Conservation (phyloP, 2,113 vertebrate species). For the Protobothrops mucrosquamatus region DNA sequence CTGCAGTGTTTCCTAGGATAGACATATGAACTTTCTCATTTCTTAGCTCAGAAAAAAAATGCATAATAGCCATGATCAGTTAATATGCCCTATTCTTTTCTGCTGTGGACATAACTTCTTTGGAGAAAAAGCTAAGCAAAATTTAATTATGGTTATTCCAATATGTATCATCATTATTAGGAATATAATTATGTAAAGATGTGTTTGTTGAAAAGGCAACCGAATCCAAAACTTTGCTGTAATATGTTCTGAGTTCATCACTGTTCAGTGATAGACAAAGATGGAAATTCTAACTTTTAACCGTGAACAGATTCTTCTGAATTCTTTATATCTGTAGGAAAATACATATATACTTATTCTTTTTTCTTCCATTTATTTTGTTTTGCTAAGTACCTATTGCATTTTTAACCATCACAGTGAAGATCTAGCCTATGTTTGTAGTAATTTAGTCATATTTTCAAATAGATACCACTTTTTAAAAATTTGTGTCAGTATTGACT, state of each 20-base stretch:
- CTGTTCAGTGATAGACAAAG: background rate
- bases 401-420: rapidly evolving
- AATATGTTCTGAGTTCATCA: background rate
- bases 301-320: background rate
- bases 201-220: background rate
- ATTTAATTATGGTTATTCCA: background rate
- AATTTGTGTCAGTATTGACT: background rate
- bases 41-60: background rate
- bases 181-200: background rate
- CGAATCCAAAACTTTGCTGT: background rate
- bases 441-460: background rate
- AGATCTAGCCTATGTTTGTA: background rate
- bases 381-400: rapidly evolving
- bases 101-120: background rate
- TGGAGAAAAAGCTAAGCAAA: background rate
- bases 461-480: rapidly evolving
- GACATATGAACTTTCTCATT: background rate
- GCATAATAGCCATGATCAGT: rapidly evolving
- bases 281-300: background rate
- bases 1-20: background rate
- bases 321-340: background rate
- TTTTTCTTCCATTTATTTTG: rapidly evolving
- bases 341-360: rapidly evolving
- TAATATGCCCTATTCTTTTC: background rate
- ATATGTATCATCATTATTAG: background rate